These are phyloP conservation scores for Chloropsis hardwickii DNA, from an alignment of 2,113 vertebrate genomes.

Conservation along the genomic window DNA sequence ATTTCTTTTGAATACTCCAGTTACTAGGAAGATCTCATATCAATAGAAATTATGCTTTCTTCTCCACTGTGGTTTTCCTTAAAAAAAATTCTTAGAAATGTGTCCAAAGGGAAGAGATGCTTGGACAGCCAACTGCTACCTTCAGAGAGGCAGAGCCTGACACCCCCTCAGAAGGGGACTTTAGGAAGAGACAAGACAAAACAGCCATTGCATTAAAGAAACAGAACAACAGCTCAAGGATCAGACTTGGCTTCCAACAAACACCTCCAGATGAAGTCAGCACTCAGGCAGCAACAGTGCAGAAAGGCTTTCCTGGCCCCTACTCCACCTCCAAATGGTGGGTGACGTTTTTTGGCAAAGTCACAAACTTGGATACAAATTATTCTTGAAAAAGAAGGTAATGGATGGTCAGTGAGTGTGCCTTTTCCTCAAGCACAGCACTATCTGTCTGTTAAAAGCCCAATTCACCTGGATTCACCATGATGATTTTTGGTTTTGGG, in stretches of 20 bases:
- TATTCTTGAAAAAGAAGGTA: neutral
- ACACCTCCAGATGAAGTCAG: neutral
- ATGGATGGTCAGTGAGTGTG: neutral
- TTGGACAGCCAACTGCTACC: neutral
- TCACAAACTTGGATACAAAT: neutral
- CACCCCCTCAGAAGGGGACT: neutral
- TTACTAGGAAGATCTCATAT: neutral
- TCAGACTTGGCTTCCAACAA: neutral
- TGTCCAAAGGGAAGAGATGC: neutral
- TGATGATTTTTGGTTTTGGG: neutral
- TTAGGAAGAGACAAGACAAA: neutral
- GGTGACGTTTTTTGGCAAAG: neutral
- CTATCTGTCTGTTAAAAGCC: neutral
- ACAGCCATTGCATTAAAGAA: neutral
- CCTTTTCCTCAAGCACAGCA: neutral
- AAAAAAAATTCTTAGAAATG: neutral
- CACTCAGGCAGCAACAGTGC: neutral
- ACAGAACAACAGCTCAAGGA: neutral
- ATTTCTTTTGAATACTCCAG: neutral
- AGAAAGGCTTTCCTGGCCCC: neutral
- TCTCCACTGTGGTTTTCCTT: neutral
- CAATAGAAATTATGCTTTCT: neutral
- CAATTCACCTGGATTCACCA: neutral
- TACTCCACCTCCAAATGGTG: neutral
- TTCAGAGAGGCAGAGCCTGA: neutral